phyloP scores from a whole-genome alignment of 2,797 vertebrate genomes.

The Anomalospiza imberbis region DNA sequence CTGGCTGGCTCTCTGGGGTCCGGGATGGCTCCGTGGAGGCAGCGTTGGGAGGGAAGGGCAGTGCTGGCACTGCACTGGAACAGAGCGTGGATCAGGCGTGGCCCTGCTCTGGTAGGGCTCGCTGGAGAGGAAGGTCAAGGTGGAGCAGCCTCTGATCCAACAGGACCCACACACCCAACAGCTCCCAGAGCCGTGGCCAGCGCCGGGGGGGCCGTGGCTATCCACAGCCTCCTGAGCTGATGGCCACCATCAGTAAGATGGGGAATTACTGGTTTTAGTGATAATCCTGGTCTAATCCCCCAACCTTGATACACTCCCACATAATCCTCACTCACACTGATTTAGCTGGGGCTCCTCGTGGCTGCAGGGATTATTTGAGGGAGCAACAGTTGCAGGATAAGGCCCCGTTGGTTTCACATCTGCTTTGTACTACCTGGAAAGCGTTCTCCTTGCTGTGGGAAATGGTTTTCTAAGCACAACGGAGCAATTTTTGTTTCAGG shows the following conservation, averaged over 20 bases:
- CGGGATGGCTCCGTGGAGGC: fast-evolving
- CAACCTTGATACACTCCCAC: conserved; percentile 5
- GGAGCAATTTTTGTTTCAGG: conserved; percentile 36
- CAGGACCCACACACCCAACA: fast-evolving
- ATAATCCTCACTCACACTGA: conserved; percentile 47
- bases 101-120: background rate
- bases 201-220: background rate
- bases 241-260: conserved; percentile 22
- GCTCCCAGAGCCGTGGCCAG: background rate
- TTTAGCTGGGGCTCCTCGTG: background rate
- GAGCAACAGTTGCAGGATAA: conserved; percentile 24
- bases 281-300: conserved; percentile 48
- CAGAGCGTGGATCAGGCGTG: background rate
- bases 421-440: conserved; percentile 44
- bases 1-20: background rate
- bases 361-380: conserved; percentile 9
- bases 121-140: background rate
- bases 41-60: fast-evolving
- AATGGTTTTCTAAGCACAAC: conserved; percentile 49
- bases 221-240: background rate
- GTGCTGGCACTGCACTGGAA: fast-evolving
- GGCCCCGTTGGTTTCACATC: conserved; percentile 21
- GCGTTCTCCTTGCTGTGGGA: background rate
- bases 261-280: conserved; percentile 45
- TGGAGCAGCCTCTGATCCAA: background rate